A percentile compares a stretch with the other conserved stretches of the same genome.
Evolutionary conservation across 2,113 vertebrate species (phyloP).

Genomic region (Chloropsis cyanopogon): DNA sequence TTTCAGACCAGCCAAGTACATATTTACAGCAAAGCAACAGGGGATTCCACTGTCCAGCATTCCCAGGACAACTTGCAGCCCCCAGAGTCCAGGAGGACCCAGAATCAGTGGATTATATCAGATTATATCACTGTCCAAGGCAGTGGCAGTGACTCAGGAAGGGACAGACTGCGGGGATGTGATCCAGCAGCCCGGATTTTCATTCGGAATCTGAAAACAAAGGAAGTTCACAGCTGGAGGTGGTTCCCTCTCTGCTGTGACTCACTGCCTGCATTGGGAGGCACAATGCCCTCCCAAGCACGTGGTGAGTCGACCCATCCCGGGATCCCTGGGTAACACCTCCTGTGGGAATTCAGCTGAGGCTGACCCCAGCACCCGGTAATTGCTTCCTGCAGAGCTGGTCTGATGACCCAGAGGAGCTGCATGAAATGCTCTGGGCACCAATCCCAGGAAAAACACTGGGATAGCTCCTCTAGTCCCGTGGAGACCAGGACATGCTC

Average conservation of each 20-base stretch:
- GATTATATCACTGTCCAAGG: not conserved
- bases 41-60: not conserved
- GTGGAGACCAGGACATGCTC: not conserved
- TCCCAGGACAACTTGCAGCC: not conserved
- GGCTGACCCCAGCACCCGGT: not conserved
- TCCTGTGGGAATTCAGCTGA: not conserved
- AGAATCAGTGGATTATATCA: not conserved
- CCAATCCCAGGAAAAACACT: not conserved
- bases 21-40: not conserved
- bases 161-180: not conserved
- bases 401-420: not conserved
- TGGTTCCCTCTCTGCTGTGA: not conserved
- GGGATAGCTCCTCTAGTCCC: not conserved
- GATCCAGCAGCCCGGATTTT: not conserved
- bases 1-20: not conserved
- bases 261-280: not conserved
- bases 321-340: not conserved
- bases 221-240: not conserved
- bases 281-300: not conserved
- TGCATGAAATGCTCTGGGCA: not conserved
- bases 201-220: not conserved
- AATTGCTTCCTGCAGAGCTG: constrained; percentile 50
- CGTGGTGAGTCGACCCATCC: not conserved
- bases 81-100: not conserved
- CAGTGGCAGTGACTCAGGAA: not conserved